Percentiles rank a stretch among this genome's conserved stretches.
Evolutionary conservation across 2,113 vertebrate species (phyloP).

Genomic region (Speoplatyrhinus poulsoni): DNA sequence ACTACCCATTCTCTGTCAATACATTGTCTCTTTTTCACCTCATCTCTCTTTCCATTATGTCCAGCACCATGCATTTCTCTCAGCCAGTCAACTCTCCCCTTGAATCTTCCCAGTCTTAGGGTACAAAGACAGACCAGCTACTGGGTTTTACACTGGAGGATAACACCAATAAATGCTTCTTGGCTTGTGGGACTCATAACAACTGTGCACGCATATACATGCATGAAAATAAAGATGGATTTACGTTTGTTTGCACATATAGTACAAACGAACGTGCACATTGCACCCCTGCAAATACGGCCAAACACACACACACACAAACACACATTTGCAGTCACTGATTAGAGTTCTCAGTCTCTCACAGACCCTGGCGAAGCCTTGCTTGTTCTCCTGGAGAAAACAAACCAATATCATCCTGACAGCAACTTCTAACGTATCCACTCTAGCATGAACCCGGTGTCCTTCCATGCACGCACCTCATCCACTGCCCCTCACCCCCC

Average conservation of each 20-base stretch:
- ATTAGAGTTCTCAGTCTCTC: not conserved
- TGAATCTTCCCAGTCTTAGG: not conserved
- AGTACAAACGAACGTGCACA: slow-evolving; percentile 25
- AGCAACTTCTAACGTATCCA: slow-evolving; percentile 33
- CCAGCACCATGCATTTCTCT: not conserved
- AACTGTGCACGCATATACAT: slow-evolving; percentile 7
- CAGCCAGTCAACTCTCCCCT: not conserved
- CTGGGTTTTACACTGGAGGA: slow-evolving; percentile 35
- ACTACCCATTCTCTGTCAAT: slow-evolving; percentile 23
- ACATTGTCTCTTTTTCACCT: not conserved
- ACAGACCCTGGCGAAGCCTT: too few relatives aligned
- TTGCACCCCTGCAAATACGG: not conserved
- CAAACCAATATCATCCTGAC: too few relatives aligned
- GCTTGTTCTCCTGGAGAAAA: too few relatives aligned
- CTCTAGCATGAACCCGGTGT: slow-evolving; percentile 59
- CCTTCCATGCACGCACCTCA: slow-evolving; percentile 46
- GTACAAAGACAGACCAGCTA: slow-evolving; percentile 43
- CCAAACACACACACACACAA: not conserved
- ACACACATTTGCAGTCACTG: not conserved
- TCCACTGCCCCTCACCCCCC: slow-evolving; percentile 21
- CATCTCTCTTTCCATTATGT: not conserved
- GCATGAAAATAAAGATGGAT: slow-evolving; percentile 21
- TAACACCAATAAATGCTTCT: slow-evolving; percentile 40
- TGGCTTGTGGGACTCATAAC: slow-evolving; percentile 15
- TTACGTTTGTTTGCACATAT: not conserved